Evolutionary conservation across 1,140 invertebrate species (phyloP).

Genomic region (Drosophila elegans): DNA sequence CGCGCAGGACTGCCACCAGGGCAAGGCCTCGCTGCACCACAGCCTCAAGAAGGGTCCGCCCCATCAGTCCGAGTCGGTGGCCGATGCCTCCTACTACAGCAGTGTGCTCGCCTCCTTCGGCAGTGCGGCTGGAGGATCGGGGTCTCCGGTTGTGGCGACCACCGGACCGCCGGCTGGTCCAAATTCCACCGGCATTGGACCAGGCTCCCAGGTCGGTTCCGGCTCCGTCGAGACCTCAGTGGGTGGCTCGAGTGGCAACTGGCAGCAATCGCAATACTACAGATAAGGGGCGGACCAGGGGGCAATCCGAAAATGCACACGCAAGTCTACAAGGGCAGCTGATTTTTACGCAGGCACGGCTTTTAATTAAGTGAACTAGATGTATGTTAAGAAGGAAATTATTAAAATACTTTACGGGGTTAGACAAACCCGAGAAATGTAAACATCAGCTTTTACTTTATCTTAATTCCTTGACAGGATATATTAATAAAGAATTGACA

Average conservation of each 20-base stretch:
- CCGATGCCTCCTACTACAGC: slow-evolving; percentile 81
- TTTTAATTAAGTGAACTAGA: slow-evolving; percentile 33
- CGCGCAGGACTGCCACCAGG: slow-evolving; percentile 81
- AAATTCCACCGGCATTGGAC: slow-evolving; percentile 10
- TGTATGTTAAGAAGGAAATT: slow-evolving; percentile 42
- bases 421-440: background rate
- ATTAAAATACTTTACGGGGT: slow-evolving; percentile 20
- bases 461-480: no score
- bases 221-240: slow-evolving; percentile 35
- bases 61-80: slow-evolving; percentile 75
- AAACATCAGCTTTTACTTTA: no score
- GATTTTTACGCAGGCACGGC: slow-evolving; percentile 39
- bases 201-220: slow-evolving; percentile 4
- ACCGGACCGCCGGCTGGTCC: background rate
- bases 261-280: slow-evolving; percentile 69
- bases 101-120: slow-evolving; percentile 79
- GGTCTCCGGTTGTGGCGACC: background rate
- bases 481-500: no score
- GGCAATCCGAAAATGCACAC: background rate
- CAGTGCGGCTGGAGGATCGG: slow-evolving; percentile 27
- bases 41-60: slow-evolving; percentile 68
- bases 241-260: slow-evolving; percentile 38
- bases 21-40: slow-evolving; percentile 77
- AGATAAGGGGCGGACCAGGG: slow-evolving; percentile 33
- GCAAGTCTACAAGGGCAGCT: background rate